Conservation (phyloP, 2,888 invertebrate species). For the Latrodectus elegans region DNA sequence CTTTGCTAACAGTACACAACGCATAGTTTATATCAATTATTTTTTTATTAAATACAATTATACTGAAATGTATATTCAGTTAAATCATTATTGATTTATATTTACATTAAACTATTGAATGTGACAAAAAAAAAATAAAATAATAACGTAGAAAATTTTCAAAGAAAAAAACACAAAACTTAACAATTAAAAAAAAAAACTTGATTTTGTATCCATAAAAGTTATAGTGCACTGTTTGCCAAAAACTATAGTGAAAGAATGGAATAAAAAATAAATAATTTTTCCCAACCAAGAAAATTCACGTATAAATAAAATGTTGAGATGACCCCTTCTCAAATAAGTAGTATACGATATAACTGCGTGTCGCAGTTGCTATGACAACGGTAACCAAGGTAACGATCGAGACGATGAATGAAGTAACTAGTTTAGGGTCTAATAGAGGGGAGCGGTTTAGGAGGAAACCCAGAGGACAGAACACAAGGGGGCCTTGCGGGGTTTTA, state of each 20-base stretch:
- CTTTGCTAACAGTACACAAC: no score
- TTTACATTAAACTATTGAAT: no score
- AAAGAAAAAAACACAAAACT: no score
- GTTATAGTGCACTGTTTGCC: no score
- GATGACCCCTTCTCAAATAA: neutral
- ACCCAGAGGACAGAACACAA: constrained; percentile 50
- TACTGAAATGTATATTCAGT: no score
- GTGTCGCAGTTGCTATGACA: constrained; percentile 52
- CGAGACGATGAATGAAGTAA: constrained; percentile 68
- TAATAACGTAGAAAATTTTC: no score
- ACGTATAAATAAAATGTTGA: neutral
- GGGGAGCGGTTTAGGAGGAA: constrained; percentile 49
- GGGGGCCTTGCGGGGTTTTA: constrained; percentile 56
- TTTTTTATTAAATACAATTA: no score
- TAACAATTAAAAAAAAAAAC: no score
- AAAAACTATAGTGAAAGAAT: neutral
- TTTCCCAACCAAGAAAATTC: neutral
- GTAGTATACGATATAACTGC: constrained; percentile 50
- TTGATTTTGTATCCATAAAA: no score
- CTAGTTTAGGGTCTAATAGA: constrained; percentile 60
- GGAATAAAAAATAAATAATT: neutral
- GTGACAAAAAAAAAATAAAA: no score
- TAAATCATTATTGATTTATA: no score
- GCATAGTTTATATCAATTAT: no score
- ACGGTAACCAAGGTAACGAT: constrained; percentile 50